Evolutionary conservation across 1,140 invertebrate genomes (phyloP), one percentile per base, ranked within the genome.

Genomic region (Drosophila tropicalis): DNA sequence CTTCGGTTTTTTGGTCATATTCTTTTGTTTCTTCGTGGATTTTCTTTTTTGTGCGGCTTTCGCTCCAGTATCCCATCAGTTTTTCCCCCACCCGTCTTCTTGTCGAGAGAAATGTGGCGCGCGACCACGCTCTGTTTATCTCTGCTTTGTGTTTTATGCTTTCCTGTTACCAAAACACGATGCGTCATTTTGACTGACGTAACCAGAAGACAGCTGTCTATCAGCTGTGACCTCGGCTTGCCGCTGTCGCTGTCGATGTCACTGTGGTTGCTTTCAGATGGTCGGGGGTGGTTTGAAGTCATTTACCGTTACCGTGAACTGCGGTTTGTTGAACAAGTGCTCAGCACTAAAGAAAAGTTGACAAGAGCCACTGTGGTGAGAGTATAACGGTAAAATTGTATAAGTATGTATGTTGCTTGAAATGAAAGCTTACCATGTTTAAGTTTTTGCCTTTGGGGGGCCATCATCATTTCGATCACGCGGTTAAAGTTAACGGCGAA

Each of bases 141-240:
- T 51, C 39, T 71, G 56, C 60, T 76, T 61, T 75, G 62, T 41
- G 72, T 62, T 58, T 90, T 81, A 81, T 92, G 91, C 68, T 90
- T 79, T 79, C 91, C 91, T 92, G 91, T 80, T 92, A 91, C 90
- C 79, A 90, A 91, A 92, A 92, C 86, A 91, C 91, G 89, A 92
- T 92, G 91, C 91, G 91, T 92, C 91, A 92, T 90, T 92, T 92
- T 92, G 91, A 92, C 91, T 91, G 91, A 92, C 91, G 90, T 90
- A 92, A 90, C 86, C 82, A 66, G 75, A 72, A 91, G 91, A 92
- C 91, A 92, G 90, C 91, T 92, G 91, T 92, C 91, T 91, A 90
- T 87, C 85, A 90, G 84, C 69, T 76, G 83, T 66, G 77, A 78
- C 67, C 70, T 78, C 79, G 82, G 62, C 62, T 36, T 62, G 54